Conservation (phyloP, 2,888 invertebrate genomes). For the Andrena camellia region DNA sequence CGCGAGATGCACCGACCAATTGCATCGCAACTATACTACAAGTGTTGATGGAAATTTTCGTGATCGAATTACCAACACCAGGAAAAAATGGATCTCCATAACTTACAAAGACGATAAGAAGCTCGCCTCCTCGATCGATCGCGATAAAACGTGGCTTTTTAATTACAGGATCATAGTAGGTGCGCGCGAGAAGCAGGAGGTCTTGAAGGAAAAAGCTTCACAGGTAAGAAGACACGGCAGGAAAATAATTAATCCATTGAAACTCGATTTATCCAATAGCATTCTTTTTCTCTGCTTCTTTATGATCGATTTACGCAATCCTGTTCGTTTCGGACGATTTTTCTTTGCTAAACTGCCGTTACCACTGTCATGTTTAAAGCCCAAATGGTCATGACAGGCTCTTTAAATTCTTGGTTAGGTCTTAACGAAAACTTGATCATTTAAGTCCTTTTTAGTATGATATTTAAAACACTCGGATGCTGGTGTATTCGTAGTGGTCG, state of each 20-base stretch:
- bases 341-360: neutral
- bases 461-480: neutral
- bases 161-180: neutral
- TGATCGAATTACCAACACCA: neutral
- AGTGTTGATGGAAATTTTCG: neutral
- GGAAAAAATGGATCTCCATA: conserved; percentile 8
- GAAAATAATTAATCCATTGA: neutral
- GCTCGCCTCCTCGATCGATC: conserved; percentile 11
- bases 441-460: neutral
- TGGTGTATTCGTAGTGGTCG: neutral
- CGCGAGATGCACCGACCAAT: neutral
- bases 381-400: neutral
- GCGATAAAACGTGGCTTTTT: conserved; percentile 9
- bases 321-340: neutral
- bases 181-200: neutral
- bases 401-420: neutral
- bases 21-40: neutral
- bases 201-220: neutral
- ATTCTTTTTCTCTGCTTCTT: neutral
- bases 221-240: conserved; percentile 21
- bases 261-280: neutral
- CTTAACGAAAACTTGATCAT: neutral
- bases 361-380: neutral
- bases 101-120: neutral
- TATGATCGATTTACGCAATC: neutral